Percentiles rank a stretch among this genome's conserved stretches.
phyloP scores from a whole-genome alignment of 30 jellyfish, hydroid and myxozoan species.

The Pelagia noctiluca region DNA sequence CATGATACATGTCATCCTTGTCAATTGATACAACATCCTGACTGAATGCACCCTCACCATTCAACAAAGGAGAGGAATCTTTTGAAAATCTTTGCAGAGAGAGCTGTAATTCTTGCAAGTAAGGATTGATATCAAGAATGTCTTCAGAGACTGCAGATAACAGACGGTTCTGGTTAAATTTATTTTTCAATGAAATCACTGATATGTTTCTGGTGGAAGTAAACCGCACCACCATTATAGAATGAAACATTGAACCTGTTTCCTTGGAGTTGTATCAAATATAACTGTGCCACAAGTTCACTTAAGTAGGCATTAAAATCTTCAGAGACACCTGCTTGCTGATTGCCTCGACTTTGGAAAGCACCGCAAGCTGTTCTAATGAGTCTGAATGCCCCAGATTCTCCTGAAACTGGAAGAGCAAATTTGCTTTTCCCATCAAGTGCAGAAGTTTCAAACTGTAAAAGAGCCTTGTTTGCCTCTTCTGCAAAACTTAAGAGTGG shows the following conservation, averaged over 20 bases:
- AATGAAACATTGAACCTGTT: constrained; percentile 39
- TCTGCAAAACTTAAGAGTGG: constrained; percentile 23
- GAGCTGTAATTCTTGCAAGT: constrained; percentile 7
- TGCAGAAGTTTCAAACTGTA: neutral
- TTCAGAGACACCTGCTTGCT: constrained; percentile 21
- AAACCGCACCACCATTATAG: constrained; percentile 34
- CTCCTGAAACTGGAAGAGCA: neutral
- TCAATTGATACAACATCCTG: constrained; percentile 24
- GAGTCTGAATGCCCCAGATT: constrained; percentile 24
- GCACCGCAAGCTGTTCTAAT: constrained; percentile 15
- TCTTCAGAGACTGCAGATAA: constrained; percentile 45
- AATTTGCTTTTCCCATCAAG: constrained; percentile 9
- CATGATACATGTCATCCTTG: neutral
- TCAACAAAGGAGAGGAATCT: constrained; percentile 7
- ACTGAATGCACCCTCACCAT: neutral
- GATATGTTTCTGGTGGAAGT: neutral
- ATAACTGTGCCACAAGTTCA: neutral
- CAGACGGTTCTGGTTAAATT: constrained; percentile 4
- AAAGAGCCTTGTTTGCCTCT: neutral
- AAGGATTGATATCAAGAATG: constrained; percentile 37
- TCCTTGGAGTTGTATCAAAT: constrained; percentile 13
- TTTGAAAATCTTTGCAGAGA: neutral
- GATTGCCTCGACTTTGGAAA: constrained; percentile 16
- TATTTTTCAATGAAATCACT: constrained; percentile 2
- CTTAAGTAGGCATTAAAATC: constrained; percentile 22